phyloP scores from a whole-genome alignment of 2,113 vertebrate species.

The Phylloscopus whistleri region DNA sequence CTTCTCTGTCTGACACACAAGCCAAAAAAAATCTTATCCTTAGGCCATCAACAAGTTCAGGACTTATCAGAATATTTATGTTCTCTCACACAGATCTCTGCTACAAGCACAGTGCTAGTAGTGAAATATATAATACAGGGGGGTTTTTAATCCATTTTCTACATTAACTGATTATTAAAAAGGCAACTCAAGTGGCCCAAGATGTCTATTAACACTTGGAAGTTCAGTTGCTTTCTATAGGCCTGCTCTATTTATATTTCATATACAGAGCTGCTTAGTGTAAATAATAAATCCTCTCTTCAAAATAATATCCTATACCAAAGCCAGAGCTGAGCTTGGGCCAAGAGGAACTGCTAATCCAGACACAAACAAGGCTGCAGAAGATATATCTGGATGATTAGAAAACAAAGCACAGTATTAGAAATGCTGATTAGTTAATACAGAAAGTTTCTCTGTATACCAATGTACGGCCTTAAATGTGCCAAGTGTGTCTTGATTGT shows the following conservation, averaged over 20 bases:
- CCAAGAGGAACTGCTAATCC: neutral
- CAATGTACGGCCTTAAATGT: neutral
- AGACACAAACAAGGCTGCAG: neutral
- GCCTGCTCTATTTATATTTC: neutral
- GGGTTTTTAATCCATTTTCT: neutral
- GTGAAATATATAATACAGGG: neutral
- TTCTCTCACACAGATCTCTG: neutral
- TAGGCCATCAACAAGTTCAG: neutral
- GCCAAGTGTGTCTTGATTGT: neutral
- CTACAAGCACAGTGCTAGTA: neutral
- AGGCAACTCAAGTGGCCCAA: neutral
- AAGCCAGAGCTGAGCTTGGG: slow-evolving; percentile 10
- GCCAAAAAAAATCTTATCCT: neutral
- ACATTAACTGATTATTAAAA: neutral
- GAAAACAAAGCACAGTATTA: neutral
- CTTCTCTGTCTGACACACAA: neutral
- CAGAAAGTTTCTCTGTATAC: neutral
- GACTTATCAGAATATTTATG: neutral
- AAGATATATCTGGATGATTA: neutral
- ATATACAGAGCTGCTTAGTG: neutral
- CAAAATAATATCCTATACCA: neutral
- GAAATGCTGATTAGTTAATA: neutral
- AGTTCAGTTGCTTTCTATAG: neutral
- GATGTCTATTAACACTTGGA: neutral
- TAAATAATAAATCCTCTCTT: slow-evolving; percentile 23